Percentiles rank a stretch among this genome's conserved stretches.
phyloP scores from a whole-genome alignment of 2,113 vertebrate species.

The Gnathonemus longibarbis region DNA sequence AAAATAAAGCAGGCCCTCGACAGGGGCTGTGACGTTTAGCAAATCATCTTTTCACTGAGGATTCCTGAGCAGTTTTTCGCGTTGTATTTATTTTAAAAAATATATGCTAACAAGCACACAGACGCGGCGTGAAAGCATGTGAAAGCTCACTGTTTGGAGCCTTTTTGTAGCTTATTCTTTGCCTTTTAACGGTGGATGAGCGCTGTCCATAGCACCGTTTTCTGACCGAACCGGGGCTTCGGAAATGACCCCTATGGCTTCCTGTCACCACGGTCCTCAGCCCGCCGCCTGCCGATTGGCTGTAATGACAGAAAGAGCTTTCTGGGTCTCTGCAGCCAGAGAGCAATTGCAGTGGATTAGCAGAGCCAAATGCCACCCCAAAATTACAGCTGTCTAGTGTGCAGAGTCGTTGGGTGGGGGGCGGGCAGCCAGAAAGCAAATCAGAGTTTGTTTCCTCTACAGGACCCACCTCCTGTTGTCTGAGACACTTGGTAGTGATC shows the following conservation, averaged over 20 bases:
- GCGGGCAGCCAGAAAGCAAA: slow-evolving; percentile 18
- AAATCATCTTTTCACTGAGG: not conserved
- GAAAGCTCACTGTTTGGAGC: not conserved
- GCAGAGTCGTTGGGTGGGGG: not conserved
- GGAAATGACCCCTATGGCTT: slow-evolving; percentile 45
- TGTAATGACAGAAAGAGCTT: slow-evolving; percentile 22
- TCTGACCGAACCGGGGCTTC: not conserved
- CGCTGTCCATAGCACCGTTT: not conserved
- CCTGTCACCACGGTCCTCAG: slow-evolving; percentile 18
- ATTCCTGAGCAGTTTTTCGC: not conserved
- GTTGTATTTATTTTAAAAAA: not conserved
- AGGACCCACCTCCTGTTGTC: not conserved
- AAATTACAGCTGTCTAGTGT: slow-evolving; percentile 24
- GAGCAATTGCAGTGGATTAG: slow-evolving; percentile 30
- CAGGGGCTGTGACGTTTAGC: not conserved
- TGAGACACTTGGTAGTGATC: slow-evolving; percentile 22
- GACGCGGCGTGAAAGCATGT: not conserved
- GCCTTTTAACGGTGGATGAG: not conserved
- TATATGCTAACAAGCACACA: too few relatives aligned
- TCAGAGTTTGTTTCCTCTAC: slow-evolving; percentile 33
- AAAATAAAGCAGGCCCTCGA: not conserved
- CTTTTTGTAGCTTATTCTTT: not conserved
- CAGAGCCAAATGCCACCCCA: slow-evolving; percentile 12
- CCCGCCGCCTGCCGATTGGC: slow-evolving; percentile 28
- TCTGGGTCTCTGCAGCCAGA: slow-evolving; percentile 29